Conservation (phyloP, 2,888 invertebrate genomes). For the Aspidiotus rigidus region DNA sequence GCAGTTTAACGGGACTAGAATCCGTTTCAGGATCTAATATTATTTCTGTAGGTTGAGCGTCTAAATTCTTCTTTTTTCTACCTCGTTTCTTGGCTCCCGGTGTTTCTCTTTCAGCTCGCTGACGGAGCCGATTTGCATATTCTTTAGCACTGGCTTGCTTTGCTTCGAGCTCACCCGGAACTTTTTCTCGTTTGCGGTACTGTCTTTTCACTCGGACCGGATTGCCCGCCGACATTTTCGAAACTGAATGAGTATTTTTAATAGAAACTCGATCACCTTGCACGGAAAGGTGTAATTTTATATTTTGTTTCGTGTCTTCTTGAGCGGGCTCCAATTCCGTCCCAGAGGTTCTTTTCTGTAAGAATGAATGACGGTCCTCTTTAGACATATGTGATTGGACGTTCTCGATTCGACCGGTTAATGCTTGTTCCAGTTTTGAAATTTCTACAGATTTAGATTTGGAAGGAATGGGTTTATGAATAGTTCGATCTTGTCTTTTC, state of each 20-base stretch:
- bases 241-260: constrained; percentile 2
- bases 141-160: not conserved
- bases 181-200: constrained; percentile 16
- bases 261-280: constrained; percentile 29
- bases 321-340: not conserved
- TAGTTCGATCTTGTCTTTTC: too few species aligned
- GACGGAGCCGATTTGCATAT: not conserved
- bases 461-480: too few species aligned
- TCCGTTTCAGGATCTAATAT: too few species aligned
- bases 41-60: too few species aligned
- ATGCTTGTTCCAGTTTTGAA: constrained; percentile 23
- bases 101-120: not conserved
- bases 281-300: constrained; percentile 26
- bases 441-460: not conserved
- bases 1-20: too few species aligned
- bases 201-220: constrained; percentile 12
- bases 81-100: not conserved
- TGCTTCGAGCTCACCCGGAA: constrained; percentile 1
- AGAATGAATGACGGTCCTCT: not conserved
- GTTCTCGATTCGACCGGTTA: constrained; percentile 1
- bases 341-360: not conserved
- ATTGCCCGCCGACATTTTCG: not conserved
- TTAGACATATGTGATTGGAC: not conserved
- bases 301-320: constrained; percentile 7
- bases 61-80: too few species aligned